Evolutionary conservation across 2,797 vertebrate genomes (phyloP).

Genomic region (Craterocephalus amniculus): DNA sequence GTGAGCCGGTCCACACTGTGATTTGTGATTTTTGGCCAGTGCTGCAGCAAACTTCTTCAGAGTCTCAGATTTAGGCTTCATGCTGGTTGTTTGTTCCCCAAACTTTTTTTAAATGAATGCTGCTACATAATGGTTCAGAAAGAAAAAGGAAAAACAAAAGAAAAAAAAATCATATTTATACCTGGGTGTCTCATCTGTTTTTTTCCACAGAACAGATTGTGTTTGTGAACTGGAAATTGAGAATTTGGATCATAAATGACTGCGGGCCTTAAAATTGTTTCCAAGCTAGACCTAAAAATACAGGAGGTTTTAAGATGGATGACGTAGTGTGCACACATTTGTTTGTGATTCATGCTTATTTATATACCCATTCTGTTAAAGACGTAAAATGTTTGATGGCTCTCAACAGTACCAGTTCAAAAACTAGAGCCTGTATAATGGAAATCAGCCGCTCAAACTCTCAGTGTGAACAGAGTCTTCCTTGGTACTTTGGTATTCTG

Average conservation of each 20-base stretch:
- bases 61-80: slow-evolving; percentile 51
- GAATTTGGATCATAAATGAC: neutral
- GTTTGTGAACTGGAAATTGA: neutral
- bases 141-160: slow-evolving; percentile 17
- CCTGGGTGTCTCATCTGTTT: slow-evolving; percentile 34
- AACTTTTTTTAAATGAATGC: slow-evolving; percentile 51
- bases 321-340: neutral
- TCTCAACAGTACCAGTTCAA: neutral
- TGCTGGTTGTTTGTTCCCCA: slow-evolving; percentile 12
- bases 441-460: slow-evolving; percentile 60
- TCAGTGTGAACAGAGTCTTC: slow-evolving; percentile 71
- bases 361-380: neutral
- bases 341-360: neutral
- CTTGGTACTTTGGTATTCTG: slow-evolving; percentile 76
- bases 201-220: neutral
- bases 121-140: slow-evolving; percentile 5
- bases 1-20: slow-evolving; percentile 63
- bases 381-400: neutral
- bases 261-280: neutral
- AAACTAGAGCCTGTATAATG: neutral
- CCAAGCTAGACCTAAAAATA: neutral
- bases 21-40: slow-evolving; percentile 62
- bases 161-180: neutral
- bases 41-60: slow-evolving; percentile 62
- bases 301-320: neutral